These are phyloP conservation scores for Callospermophilus lateralis DNA, from an alignment of 2,113 vertebrate genomes.

Conservation along the genomic window DNA sequence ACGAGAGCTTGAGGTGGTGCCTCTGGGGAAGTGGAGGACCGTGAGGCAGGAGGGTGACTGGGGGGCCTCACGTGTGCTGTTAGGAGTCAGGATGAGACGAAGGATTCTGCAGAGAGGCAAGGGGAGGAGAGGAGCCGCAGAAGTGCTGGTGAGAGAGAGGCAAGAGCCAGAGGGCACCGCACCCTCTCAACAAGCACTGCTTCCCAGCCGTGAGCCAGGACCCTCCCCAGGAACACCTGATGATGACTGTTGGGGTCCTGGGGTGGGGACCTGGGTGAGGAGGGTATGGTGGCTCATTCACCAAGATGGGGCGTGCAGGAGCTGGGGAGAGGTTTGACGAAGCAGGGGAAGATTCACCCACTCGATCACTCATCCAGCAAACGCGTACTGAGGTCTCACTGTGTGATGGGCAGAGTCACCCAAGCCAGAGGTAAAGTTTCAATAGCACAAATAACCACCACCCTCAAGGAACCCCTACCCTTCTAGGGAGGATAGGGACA, in stretches of 20 bases:
- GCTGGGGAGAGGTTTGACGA: neutral
- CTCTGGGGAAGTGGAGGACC: neutral
- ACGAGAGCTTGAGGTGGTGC: neutral
- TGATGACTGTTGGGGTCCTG: neutral
- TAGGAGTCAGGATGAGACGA: neutral
- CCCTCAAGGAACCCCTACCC: neutral
- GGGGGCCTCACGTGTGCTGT: neutral
- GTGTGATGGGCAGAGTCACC: neutral
- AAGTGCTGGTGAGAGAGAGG: too few relatives aligned
- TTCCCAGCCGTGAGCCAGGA: neutral
- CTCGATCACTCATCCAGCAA: neutral
- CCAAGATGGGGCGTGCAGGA: too few relatives aligned
- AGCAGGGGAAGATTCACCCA: neutral
- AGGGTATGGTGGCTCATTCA: neutral
- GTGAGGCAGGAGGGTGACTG: neutral
- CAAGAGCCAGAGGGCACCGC: rapidly evolving
- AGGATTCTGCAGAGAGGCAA: neutral
- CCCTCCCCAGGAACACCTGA: neutral
- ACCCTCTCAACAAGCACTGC: neutral
- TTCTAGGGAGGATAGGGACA: neutral
- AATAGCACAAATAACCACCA: neutral
- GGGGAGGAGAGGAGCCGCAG: neutral
- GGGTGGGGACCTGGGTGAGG: neutral
- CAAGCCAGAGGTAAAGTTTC: neutral
- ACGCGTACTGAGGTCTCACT: neutral